phyloP scores from a whole-genome alignment of 2,113 vertebrate species.

The Ptilorrhoa leucosticta region DNA sequence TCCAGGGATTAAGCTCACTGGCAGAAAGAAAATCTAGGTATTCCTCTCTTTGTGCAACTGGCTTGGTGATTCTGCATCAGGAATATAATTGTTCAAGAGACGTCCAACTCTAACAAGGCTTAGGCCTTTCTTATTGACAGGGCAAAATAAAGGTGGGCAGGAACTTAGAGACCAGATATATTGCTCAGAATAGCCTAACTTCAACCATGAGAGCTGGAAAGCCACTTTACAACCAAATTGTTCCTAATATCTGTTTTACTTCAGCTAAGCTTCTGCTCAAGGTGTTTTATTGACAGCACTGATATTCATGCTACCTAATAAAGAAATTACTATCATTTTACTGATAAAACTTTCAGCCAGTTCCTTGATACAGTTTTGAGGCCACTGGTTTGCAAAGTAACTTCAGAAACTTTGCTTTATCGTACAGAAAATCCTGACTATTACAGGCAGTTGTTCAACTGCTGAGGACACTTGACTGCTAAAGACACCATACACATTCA shows the following conservation, averaged over 20 bases:
- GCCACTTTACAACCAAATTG: background rate
- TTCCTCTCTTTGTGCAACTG: background rate
- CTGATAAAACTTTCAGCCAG: too few species aligned
- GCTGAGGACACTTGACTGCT: background rate
- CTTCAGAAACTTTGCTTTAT: background rate
- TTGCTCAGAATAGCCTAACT: background rate
- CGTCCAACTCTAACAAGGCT: background rate
- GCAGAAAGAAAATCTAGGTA: background rate
- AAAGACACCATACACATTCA: fast-evolving
- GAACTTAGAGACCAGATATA: background rate
- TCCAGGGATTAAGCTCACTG: background rate
- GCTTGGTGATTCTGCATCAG: background rate
- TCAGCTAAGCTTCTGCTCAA: background rate
- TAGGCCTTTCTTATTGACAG: background rate
- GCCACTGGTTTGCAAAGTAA: background rate
- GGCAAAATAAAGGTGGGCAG: background rate
- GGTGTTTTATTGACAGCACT: background rate
- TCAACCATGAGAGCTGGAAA: background rate
- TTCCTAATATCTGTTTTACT: background rate
- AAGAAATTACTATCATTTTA: background rate
- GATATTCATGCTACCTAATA: background rate
- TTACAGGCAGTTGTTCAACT: background rate
- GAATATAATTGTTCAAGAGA: background rate
- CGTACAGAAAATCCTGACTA: background rate
- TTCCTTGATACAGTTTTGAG: background rate